These are phyloP conservation scores for Actias luna DNA, from an alignment of 2,888 invertebrate species.

Conservation along the genomic window DNA sequence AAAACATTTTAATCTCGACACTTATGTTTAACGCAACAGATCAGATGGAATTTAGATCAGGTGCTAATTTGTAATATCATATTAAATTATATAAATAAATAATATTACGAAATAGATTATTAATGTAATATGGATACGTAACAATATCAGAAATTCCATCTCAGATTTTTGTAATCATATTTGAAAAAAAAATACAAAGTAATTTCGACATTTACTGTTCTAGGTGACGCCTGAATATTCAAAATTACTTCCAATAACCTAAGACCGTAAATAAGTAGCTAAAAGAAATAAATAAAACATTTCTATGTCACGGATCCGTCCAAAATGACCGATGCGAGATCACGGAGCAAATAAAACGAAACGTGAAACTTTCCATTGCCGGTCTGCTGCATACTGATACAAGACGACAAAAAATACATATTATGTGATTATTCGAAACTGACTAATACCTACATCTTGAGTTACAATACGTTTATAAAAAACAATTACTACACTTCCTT, in stretches of 20 bases:
- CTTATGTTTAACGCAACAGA: too few species aligned
- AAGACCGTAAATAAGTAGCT: neutral
- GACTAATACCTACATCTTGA: conserved; percentile 9
- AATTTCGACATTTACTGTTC: too few species aligned
- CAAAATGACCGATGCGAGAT: conserved; percentile 12
- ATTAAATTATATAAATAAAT: too few species aligned
- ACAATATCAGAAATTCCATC: too few species aligned
- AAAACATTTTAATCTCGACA: too few species aligned
- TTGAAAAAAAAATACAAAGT: too few species aligned
- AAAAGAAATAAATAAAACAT: neutral
- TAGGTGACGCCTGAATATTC: neutral
- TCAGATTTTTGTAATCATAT: too few species aligned
- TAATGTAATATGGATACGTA: too few species aligned
- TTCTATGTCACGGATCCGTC: conserved; percentile 8
- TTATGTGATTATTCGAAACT: conserved; percentile 12
- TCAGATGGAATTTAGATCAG: too few species aligned
- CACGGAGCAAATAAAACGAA: conserved; percentile 19
- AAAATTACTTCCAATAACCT: neutral
- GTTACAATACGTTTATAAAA: conserved; percentile 4
- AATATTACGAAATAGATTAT: too few species aligned
- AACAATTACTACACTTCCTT: neutral
- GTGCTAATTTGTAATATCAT: too few species aligned
- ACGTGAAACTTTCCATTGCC: conserved; percentile 25
- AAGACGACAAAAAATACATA: conserved; percentile 14
- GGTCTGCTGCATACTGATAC: conserved; percentile 18